Evolutionary conservation across 2,113 vertebrate species (phyloP), one percentile per base, ranked within the genome.

Genomic region (Gadus chalcogrammus): DNA sequence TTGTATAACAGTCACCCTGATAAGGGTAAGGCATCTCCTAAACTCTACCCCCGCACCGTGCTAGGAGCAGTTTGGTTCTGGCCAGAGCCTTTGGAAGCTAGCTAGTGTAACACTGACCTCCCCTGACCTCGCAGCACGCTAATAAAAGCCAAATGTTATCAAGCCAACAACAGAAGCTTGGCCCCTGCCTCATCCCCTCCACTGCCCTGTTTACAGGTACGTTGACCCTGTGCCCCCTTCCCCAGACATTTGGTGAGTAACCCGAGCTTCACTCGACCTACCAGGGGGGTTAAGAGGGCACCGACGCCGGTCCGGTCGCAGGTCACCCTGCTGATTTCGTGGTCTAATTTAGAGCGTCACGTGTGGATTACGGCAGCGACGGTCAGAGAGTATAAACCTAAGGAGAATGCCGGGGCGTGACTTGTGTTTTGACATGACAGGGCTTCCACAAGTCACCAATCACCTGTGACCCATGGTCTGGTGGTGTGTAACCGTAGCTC

Each of bases 141-240:
- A 78, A 74, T 74, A 77, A 82, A 71, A 88, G 78, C 77, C 79
- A 85, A 88, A 88, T 73, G 64, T 81, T 82, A 82, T 82, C 77
- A 73, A 61, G 66, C 75, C 74, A 76, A 82, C 38, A 73, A 67
- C 64, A 73, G 65, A 77, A 71, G 78, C 72, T 67, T 75, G 12
- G 66, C 73, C 70, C 67, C 12, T 62, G 20, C 73, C 24, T 63
- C 31, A 64, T 74, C 73, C 65, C 68, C 62, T 62, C 22, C 69
- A 73, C 85, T 75, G 88, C 77, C 71, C 69, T 74, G 42, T 48
- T 85, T 82, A 75, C 76, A 87, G 82, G 77, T 85, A 84, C 53
- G 35, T n/a, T n/a, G 22, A 22, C 22, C 60, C 13, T 8, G 72
- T 38, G 12, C 84, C 88, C 84, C 78, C 53, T 16, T 48, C 15